phyloP scores from a whole-genome alignment of 2,888 invertebrate genomes.

The Junonia oenone region DNA sequence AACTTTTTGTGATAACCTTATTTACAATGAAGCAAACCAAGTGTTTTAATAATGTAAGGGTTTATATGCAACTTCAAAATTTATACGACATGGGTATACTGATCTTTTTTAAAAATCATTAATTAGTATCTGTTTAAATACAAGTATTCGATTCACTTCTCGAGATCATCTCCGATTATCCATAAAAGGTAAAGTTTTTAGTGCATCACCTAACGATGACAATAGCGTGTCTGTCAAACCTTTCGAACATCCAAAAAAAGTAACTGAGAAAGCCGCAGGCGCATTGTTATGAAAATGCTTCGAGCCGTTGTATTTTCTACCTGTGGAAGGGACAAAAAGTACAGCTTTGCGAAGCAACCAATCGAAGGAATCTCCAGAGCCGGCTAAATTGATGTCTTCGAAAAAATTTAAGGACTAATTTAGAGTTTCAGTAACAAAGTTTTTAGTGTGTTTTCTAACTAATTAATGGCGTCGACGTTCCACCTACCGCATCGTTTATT shows the following conservation, averaged over 20 bases:
- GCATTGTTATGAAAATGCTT: conserved; percentile 78
- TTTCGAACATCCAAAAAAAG: conserved; percentile 63
- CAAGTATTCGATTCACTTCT: conserved; percentile 46
- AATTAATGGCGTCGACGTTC: conserved; percentile 36
- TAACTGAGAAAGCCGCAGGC: conserved; percentile 67
- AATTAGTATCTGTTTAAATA: conserved; percentile 57
- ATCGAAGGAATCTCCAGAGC: conserved; percentile 54
- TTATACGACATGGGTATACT: not conserved
- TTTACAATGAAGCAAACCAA: not conserved
- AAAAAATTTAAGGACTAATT: conserved; percentile 67
- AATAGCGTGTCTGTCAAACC: conserved; percentile 74
- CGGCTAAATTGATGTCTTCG: conserved; percentile 68
- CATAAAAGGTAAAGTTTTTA: conserved; percentile 66
- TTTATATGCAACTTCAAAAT: not conserved
- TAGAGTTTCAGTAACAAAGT: conserved; percentile 57
- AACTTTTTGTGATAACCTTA: not conserved
- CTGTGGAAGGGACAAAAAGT: conserved; percentile 67
- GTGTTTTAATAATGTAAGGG: not conserved
- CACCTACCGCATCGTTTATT: conserved; percentile 37
- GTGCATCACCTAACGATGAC: conserved; percentile 71
- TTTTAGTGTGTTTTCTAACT: conserved; percentile 50
- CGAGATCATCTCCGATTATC: conserved; percentile 65
- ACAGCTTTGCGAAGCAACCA: conserved; percentile 64
- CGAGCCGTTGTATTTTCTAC: conserved; percentile 71
- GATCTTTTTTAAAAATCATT: conserved; percentile 30